Evolutionary conservation across 2,888 invertebrate species (phyloP).

Genomic region (Heliconius charithonia): DNA sequence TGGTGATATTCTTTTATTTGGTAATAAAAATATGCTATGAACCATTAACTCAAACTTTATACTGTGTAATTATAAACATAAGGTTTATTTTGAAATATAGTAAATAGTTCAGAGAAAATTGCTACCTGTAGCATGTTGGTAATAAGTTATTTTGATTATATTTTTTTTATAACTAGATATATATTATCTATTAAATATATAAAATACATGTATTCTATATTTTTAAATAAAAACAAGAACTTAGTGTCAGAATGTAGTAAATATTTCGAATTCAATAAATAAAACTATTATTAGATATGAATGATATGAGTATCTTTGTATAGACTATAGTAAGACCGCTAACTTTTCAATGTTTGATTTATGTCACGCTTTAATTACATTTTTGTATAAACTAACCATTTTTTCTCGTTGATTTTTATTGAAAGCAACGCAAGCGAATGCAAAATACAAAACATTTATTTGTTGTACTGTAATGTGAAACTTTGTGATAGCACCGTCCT

Average conservation of each 20-base stretch:
- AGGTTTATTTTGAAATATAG: not conserved
- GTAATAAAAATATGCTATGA: not conserved
- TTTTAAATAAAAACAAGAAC: not conserved
- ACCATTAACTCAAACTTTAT: not conserved
- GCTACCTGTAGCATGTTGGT: not conserved
- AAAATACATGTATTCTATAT: no score
- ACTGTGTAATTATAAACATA: not conserved
- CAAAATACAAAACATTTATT: not conserved
- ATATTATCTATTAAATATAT: no score
- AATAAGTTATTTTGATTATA: not conserved
- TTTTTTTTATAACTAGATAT: no score
- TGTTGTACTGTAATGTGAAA: constrained; percentile 26
- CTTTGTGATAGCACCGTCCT: constrained; percentile 53
- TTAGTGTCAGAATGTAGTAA: not conserved
- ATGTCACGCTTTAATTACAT: not conserved
- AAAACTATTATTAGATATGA: not conserved
- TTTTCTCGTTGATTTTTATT: not conserved
- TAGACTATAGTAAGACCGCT: not conserved
- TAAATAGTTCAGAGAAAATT: not conserved
- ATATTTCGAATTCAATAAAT: not conserved
- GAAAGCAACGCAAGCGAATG: not conserved
- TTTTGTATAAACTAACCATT: not conserved
- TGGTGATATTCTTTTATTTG: not conserved
- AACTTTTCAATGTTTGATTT: not conserved
- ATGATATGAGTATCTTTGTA: not conserved